These are phyloP conservation scores for Sus scrofa DNA, from an alignment of 2,113 vertebrate species.

Conservation along the genomic window DNA sequence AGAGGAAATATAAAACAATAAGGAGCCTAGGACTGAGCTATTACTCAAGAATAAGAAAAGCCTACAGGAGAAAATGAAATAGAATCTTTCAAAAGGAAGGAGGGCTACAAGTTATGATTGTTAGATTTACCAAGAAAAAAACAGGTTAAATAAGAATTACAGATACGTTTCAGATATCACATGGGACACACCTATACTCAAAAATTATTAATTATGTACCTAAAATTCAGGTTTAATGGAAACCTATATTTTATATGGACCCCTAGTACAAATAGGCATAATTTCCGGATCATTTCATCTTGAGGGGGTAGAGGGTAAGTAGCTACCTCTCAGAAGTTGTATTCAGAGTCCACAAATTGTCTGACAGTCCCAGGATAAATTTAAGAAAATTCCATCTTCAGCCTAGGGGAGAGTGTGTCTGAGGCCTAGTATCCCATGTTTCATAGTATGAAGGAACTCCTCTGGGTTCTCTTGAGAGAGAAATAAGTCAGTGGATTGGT, in stretches of 20 bases:
- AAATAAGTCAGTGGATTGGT: background rate
- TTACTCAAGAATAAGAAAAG: background rate
- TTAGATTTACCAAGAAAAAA: background rate
- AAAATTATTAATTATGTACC: background rate
- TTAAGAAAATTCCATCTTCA: background rate
- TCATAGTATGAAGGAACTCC: background rate
- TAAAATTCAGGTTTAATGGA: background rate
- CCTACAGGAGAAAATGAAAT: constrained; percentile 14
- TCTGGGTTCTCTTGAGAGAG: background rate
- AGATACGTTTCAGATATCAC: background rate
- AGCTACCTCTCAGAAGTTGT: background rate
- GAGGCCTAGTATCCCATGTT: background rate
- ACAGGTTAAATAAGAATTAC: constrained; percentile 6
- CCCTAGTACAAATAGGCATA: background rate
- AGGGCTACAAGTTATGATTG: background rate
- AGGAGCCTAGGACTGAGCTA: background rate
- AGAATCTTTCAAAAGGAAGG: background rate
- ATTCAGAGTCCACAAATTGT: background rate
- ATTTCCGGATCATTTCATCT: background rate
- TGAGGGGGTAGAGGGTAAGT: background rate
- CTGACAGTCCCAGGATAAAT: background rate
- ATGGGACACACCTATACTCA: background rate
- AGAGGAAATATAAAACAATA: background rate
- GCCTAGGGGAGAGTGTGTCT: background rate
- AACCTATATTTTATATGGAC: background rate